A percentile compares a stretch with the other conserved stretches of the same genome.
phyloP scores from a whole-genome alignment of 1,140 invertebrate species.

The Drosophila grimshawi region DNA sequence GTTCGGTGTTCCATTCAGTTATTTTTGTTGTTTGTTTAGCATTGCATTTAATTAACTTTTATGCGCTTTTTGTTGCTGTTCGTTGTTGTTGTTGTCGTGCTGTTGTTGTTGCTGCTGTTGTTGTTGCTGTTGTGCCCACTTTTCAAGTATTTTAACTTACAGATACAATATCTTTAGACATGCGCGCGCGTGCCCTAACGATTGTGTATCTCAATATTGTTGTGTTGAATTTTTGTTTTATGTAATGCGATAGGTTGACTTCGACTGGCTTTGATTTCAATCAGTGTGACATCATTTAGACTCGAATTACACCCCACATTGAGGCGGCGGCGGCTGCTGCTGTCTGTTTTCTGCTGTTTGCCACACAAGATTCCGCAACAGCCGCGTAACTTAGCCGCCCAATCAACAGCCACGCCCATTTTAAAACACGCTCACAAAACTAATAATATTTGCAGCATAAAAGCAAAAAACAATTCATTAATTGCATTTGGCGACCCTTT shows the following conservation, averaged over 20 bases:
- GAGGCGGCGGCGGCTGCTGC: background rate
- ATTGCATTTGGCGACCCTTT: conserved; percentile 30
- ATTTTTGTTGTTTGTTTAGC: conserved; percentile 53
- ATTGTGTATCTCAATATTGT: background rate
- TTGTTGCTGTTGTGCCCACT: conserved; percentile 8
- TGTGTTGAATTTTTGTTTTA: conserved; percentile 9
- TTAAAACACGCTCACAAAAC: background rate
- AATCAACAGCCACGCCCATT: conserved; percentile 21
- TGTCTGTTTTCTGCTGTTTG: background rate
- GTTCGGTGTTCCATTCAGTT: conserved; percentile 22
- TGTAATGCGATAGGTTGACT: conserved; percentile 37
- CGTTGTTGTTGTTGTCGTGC: background rate
- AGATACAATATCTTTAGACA: conserved; percentile 48
- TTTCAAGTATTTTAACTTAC: conserved; percentile 46
- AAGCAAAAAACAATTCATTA: conserved; percentile 22
- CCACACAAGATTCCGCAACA: conserved; percentile 12
- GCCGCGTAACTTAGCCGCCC: conserved; percentile 8
- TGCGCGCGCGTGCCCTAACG: conserved; percentile 22
- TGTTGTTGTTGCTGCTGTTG: conserved; percentile 19
- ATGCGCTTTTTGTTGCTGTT: conserved; percentile 60
- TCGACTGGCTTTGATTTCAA: conserved; percentile 38
- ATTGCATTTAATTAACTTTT: conserved; percentile 81
- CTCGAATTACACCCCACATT: conserved; percentile 25
- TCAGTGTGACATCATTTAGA: conserved; percentile 45
- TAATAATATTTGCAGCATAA: no score